A percentile compares a stretch with the other conserved stretches of the same genome.
These are phyloP conservation scores for Odontophorus gujanensis DNA, from an alignment of 2,113 vertebrate species.

Conservation along the genomic window DNA sequence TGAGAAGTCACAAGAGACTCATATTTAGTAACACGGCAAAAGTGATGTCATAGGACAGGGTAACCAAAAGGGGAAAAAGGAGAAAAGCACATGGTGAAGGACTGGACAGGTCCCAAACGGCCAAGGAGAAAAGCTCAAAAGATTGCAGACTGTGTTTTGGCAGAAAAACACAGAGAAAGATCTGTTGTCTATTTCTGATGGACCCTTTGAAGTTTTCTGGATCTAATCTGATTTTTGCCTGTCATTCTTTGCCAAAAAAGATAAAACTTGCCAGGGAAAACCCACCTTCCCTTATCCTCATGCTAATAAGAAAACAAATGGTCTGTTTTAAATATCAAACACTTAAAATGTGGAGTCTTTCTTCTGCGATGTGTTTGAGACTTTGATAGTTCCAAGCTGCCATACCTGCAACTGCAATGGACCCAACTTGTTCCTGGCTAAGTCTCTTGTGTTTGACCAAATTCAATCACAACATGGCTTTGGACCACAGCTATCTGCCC, in stretches of 20 bases:
- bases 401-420: not conserved
- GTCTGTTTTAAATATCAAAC: constrained; percentile 56
- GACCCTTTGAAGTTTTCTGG: constrained; percentile 71
- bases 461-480: not conserved
- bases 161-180: constrained; percentile 59
- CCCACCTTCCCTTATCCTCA: constrained; percentile 43
- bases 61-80: constrained; percentile 1
- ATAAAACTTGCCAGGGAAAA: constrained; percentile 60
- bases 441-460: not conserved
- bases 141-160: constrained; percentile 45
- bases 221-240: constrained; percentile 57
- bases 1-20: constrained; percentile 44
- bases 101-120: constrained; percentile 61
- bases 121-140: constrained; percentile 53
- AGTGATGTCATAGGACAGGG: constrained; percentile 49
- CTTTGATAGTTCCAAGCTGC: constrained; percentile 19
- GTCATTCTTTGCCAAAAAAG: constrained; percentile 67
- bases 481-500: not conserved
- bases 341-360: constrained; percentile 23
- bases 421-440: not conserved
- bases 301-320: constrained; percentile 38
- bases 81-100: constrained; percentile 52
- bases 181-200: constrained; percentile 63
- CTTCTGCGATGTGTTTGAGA: constrained; percentile 9
- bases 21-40: constrained; percentile 39